phyloP scores from a whole-genome alignment of 1,140 invertebrate genomes.

The Lordiphosa stackelbergi region DNA sequence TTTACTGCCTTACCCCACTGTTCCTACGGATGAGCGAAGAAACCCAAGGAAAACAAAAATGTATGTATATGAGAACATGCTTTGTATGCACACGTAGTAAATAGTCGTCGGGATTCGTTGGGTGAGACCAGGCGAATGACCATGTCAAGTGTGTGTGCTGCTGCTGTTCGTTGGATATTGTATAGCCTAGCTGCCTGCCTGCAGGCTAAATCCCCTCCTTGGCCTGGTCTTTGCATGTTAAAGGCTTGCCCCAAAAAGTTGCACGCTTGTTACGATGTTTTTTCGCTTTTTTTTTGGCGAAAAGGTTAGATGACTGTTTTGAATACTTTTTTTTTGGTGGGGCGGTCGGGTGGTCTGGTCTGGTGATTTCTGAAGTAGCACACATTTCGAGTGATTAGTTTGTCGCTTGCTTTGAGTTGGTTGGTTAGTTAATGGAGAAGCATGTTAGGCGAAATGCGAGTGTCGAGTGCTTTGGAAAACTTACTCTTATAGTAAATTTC shows the following conservation, averaged over 20 bases:
- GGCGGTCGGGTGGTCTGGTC: background rate
- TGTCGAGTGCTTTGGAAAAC: slow-evolving; percentile 21
- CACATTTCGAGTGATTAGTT: slow-evolving; percentile 30
- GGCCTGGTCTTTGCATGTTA: background rate
- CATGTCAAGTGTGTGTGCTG: slow-evolving; percentile 48
- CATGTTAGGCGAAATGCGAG: slow-evolving; percentile 15
- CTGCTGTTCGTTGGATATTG: slow-evolving; percentile 4
- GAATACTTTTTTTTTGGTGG: slow-evolving; percentile 1
- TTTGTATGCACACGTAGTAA: slow-evolving; percentile 52
- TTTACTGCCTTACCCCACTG: too few relatives aligned
- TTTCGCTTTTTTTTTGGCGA: slow-evolving; percentile 2
- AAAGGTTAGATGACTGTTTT: slow-evolving; percentile 19
- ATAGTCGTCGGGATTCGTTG: slow-evolving; percentile 24
- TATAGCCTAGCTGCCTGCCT: slow-evolving; percentile 4
- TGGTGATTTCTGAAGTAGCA: slow-evolving; percentile 9
- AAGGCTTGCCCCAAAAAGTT: slow-evolving; percentile 32
- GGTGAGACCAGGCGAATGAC: slow-evolving; percentile 48
- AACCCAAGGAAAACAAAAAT: background rate
- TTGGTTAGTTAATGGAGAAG: background rate
- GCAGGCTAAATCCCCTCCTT: too few relatives aligned
- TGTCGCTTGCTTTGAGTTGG: slow-evolving; percentile 15
- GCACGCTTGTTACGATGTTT: slow-evolving; percentile 30
- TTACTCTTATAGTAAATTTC: slow-evolving; percentile 61
- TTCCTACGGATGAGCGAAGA: too few relatives aligned
- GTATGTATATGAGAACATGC: slow-evolving; percentile 4